These are phyloP conservation scores for Xestoiulus laeticollis DNA, from an alignment of 2,888 invertebrate genomes.

Conservation along the genomic window DNA sequence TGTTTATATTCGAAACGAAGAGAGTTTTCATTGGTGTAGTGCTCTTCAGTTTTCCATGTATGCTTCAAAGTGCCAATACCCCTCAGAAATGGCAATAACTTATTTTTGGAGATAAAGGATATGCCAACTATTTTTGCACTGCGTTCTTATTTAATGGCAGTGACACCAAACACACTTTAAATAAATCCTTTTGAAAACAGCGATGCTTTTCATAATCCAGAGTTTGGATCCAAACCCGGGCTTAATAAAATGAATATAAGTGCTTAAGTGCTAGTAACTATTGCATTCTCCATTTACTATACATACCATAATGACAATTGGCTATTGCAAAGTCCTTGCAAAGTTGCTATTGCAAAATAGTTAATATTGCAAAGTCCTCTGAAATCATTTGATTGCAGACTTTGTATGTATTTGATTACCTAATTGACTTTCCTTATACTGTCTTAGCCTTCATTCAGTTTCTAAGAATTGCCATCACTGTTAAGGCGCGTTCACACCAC, in stretches of 20 bases:
- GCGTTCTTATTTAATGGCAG: not conserved
- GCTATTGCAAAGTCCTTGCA: no score
- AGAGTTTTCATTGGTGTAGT: not conserved
- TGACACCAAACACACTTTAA: not conserved
- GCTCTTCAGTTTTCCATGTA: not conserved
- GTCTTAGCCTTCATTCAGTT: no score
- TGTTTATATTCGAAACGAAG: not conserved
- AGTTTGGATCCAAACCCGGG: not conserved
- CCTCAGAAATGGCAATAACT: not conserved
- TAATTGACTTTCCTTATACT: no score
- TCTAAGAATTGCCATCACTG: no score
- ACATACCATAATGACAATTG: no score
- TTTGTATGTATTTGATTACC: no score
- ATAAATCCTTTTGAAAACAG: not conserved
- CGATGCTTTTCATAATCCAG: not conserved
- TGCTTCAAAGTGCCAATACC: not conserved
- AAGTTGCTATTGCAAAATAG: no score
- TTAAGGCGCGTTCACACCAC: no score
- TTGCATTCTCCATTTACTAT: not conserved
- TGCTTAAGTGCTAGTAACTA: not conserved
- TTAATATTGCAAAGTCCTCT: no score
- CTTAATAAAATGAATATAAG: not conserved
- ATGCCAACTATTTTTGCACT: not conserved
- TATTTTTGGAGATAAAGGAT: not conserved
- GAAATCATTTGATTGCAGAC: no score